These are phyloP conservation scores for Puma concolor DNA, from an alignment of 2,113 vertebrate genomes.

Conservation along the genomic window DNA sequence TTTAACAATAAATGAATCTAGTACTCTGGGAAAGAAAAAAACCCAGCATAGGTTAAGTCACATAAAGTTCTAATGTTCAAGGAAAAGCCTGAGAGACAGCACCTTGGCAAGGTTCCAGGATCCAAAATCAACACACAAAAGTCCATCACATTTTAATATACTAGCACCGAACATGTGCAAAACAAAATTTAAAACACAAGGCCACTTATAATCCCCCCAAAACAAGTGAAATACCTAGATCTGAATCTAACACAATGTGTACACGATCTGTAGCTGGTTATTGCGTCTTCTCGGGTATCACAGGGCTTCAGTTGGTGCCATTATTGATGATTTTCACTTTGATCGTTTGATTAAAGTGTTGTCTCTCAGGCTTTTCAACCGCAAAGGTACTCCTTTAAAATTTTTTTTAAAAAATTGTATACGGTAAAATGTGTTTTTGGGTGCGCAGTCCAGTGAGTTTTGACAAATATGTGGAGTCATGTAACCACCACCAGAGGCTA, in stretches of 20 bases:
- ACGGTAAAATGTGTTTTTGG: not conserved
- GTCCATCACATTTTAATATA: not conserved
- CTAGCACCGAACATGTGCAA: not conserved
- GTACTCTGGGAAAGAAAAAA: not conserved
- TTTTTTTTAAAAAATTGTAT: not conserved
- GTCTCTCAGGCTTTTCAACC: not conserved
- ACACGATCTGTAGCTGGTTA: not conserved
- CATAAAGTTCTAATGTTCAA: not conserved
- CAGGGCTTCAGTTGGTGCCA: not conserved
- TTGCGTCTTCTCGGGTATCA: too few species aligned
- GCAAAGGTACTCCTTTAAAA: not conserved
- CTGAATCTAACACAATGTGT: not conserved
- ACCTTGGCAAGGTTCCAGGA: not conserved
- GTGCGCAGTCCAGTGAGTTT: not conserved
- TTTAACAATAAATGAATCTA: not conserved
- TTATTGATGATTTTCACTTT: not conserved
- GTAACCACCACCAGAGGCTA: not conserved
- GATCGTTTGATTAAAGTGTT: not conserved
- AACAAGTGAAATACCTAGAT: not conserved
- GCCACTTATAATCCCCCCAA: not conserved
- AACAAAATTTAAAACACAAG: not conserved
- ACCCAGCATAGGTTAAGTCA: not conserved
- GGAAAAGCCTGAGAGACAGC: not conserved
- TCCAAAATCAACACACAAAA: not conserved
- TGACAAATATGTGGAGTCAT: not conserved